A percentile compares a stretch with the other conserved stretches of the same genome.
Conservation (phyloP, 2,797 vertebrate species). For the Pygocentrus nattereri region DNA sequence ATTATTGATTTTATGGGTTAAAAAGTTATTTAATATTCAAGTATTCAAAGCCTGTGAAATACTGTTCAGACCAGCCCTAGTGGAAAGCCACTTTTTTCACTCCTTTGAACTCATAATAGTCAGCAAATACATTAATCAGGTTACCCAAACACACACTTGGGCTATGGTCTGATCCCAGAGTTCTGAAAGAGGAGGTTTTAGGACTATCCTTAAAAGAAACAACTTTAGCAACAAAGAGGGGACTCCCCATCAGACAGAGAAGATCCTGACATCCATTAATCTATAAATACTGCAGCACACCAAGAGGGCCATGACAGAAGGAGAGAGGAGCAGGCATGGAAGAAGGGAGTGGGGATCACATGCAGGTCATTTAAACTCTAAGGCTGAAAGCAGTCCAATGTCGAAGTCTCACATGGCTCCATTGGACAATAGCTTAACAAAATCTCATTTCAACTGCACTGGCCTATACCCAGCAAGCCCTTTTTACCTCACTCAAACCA, state of each 20-base stretch:
- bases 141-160: background rate
- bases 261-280: conserved; percentile 71
- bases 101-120: background rate
- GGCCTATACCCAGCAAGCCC: conserved; percentile 66
- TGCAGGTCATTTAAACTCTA: conserved; percentile 89
- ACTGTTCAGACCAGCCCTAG: too few species aligned
- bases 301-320: conserved; percentile 76
- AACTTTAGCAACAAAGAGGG: conserved; percentile 62
- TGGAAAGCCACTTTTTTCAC: conserved; percentile 1
- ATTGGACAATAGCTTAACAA: conserved; percentile 52
- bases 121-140: conserved; percentile 4
- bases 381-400: conserved; percentile 84
- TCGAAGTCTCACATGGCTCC: conserved; percentile 64
- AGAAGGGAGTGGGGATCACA: conserved; percentile 76
- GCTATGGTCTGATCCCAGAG: background rate
- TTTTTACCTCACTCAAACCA: conserved; percentile 68
- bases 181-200: background rate
- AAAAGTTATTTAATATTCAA: too few species aligned
- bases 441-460: conserved; percentile 69
- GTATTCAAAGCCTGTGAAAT: too few species aligned
- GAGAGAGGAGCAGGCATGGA: conserved; percentile 67
- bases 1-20: too few species aligned
- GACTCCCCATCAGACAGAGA: conserved; percentile 75
- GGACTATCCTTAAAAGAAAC: background rate
- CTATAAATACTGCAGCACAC: conserved; percentile 81